These are phyloP conservation scores for Hoplodrina ambigua DNA, from an alignment of 2,888 invertebrate species.

Conservation along the genomic window DNA sequence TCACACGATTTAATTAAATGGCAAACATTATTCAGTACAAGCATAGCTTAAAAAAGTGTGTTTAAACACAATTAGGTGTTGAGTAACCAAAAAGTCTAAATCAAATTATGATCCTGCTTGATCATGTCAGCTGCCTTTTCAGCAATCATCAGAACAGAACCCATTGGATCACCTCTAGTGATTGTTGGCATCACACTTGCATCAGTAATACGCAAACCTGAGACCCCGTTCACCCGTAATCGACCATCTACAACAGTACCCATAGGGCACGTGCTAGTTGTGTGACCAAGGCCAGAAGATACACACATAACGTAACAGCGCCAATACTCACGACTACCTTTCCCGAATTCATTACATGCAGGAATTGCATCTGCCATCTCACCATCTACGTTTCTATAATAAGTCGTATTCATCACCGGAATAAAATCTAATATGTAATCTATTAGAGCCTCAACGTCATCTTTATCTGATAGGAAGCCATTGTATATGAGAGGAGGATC, in stretches of 20 bases:
- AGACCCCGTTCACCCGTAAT: constrained; percentile 63
- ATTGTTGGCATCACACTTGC: constrained; percentile 66
- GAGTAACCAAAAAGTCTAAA: constrained; percentile 11
- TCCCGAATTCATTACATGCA: constrained; percentile 56
- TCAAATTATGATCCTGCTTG: constrained; percentile 55
- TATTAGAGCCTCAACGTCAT: constrained; percentile 62
- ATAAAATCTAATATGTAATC: constrained; percentile 60
- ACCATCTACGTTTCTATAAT: constrained; percentile 61
- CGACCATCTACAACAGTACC: constrained; percentile 67
- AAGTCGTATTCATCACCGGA: constrained; percentile 63
- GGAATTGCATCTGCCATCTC: constrained; percentile 53
- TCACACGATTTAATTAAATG: too few relatives aligned
- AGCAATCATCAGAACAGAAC: constrained; percentile 66
- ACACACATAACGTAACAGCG: constrained; percentile 65
- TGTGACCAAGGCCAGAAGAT: constrained; percentile 65
- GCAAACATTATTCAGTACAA: constrained; percentile 1
- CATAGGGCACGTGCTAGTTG: constrained; percentile 68
- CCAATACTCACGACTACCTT: constrained; percentile 66
- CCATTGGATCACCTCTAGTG: constrained; percentile 62
- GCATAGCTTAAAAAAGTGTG: too few relatives aligned
- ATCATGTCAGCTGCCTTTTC: constrained; percentile 71
- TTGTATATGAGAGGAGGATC: constrained; percentile 64
- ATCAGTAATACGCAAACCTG: constrained; percentile 62
- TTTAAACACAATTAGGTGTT: background rate
- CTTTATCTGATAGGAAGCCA: constrained; percentile 60